These are phyloP conservation scores for Macroramphosus scolopax DNA, from an alignment of 2,797 vertebrate genomes.

Conservation along the genomic window DNA sequence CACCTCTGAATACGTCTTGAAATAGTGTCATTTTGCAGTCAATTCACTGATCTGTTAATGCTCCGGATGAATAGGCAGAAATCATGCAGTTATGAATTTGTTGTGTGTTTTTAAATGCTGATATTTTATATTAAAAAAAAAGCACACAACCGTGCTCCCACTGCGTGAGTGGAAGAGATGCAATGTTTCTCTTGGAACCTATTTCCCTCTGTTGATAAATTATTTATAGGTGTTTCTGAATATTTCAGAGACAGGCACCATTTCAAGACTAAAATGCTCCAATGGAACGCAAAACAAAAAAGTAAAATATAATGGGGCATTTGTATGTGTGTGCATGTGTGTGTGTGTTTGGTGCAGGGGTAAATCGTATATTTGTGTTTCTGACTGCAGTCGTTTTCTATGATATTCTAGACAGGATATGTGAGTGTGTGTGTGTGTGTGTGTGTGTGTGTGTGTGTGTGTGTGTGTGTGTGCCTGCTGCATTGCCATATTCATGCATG, in stretches of 20 bases:
- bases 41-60: constrained; percentile 11
- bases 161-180: constrained; percentile 43
- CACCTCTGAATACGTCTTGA: constrained; percentile 1
- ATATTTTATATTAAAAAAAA: constrained; percentile 20
- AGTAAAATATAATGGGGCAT: constrained; percentile 29
- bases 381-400: constrained; percentile 47
- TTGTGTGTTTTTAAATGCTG: constrained; percentile 13
- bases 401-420: constrained; percentile 47
- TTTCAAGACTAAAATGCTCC: constrained; percentile 68
- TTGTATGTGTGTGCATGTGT: too few relatives aligned
- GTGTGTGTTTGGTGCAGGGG: constrained; percentile 10
- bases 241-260: constrained; percentile 76
- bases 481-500: constrained; percentile 65
- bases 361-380: constrained; percentile 33
- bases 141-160: too few relatives aligned
- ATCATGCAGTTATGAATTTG: constrained; percentile 24
- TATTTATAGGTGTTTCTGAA: constrained; percentile 79
- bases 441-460: constrained; percentile 1
- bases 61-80: too few relatives aligned
- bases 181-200: constrained; percentile 59
- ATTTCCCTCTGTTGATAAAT: constrained; percentile 76
- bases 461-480: constrained; percentile 61
- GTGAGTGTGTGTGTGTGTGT: too few relatives aligned
- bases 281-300: constrained; percentile 39
- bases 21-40: not conserved